These are phyloP conservation scores for Spinibarbus caldwelli DNA, from an alignment of 2,797 vertebrate species.

Conservation along the genomic window DNA sequence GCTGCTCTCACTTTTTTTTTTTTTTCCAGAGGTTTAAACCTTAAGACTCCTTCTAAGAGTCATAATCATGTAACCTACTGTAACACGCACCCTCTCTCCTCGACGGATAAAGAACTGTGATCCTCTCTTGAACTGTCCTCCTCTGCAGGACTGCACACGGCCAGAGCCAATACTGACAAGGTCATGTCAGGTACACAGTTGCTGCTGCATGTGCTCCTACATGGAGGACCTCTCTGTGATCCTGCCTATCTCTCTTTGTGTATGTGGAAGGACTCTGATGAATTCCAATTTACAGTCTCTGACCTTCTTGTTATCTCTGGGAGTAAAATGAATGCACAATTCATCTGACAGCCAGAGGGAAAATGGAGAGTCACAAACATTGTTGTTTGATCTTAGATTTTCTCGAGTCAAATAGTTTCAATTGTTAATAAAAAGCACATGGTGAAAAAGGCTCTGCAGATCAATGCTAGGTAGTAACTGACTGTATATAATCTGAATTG, in stretches of 20 bases:
- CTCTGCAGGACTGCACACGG: background rate
- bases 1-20: background rate
- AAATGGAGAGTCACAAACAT: constrained; percentile 40
- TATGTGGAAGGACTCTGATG: constrained; percentile 25
- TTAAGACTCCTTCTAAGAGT: background rate
- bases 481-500: background rate
- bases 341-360: constrained; percentile 43
- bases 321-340: constrained; percentile 41
- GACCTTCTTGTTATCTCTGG: constrained; percentile 56
- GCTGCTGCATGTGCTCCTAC: constrained; percentile 15
- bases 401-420: constrained; percentile 30
- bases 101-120: background rate
- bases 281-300: constrained; percentile 53
- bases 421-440: background rate
- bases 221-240: constrained; percentile 21
- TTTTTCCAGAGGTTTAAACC: too few species aligned
- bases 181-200: constrained; percentile 43
- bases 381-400: constrained; percentile 54
- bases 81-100: constrained; percentile 5
- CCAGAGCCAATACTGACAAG: constrained; percentile 28
- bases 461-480: background rate
- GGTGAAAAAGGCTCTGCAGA: background rate
- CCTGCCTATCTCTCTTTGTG: constrained; percentile 6
- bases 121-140: background rate
- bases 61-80: background rate